These are phyloP conservation scores for Jaculus jaculus DNA, from an alignment of 2,113 vertebrate genomes.

Conservation along the genomic window DNA sequence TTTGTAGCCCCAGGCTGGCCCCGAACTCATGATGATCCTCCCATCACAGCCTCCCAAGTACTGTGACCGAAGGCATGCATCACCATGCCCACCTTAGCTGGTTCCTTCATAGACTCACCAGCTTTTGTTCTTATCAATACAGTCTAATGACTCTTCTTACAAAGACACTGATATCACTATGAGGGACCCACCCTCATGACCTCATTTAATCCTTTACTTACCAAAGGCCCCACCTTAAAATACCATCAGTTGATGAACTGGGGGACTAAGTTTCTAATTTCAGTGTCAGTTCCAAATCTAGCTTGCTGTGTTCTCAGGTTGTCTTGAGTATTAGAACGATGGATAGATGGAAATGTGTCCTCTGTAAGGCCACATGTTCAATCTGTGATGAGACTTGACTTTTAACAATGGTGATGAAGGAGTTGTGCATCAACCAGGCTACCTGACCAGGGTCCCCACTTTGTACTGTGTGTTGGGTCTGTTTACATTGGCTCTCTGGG, in stretches of 20 bases:
- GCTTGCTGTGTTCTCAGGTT: not conserved
- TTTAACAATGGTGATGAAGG: not conserved
- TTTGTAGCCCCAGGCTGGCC: no score
- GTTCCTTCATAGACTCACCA: not conserved
- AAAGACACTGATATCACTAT: not conserved
- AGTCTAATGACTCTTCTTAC: no score
- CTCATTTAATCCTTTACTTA: not conserved
- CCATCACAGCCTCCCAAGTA: no score
- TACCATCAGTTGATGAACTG: not conserved
- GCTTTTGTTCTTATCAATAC: not conserved
- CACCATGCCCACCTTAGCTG: no score
- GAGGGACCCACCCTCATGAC: no score
- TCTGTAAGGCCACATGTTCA: not conserved
- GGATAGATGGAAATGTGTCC: not conserved
- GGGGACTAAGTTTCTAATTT: not conserved
- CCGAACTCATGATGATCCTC: no score
- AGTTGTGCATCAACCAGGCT: not conserved
- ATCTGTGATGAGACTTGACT: not conserved
- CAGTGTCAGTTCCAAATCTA: not conserved
- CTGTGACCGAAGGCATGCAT: no score
- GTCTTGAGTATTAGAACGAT: not conserved
- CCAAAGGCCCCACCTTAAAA: not conserved
- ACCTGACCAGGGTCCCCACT: not conserved
- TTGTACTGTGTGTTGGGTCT: not conserved
- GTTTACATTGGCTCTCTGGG: not conserved